Conservation (phyloP, 2,797 vertebrate species). For the Micropoecilia bifurca region DNA sequence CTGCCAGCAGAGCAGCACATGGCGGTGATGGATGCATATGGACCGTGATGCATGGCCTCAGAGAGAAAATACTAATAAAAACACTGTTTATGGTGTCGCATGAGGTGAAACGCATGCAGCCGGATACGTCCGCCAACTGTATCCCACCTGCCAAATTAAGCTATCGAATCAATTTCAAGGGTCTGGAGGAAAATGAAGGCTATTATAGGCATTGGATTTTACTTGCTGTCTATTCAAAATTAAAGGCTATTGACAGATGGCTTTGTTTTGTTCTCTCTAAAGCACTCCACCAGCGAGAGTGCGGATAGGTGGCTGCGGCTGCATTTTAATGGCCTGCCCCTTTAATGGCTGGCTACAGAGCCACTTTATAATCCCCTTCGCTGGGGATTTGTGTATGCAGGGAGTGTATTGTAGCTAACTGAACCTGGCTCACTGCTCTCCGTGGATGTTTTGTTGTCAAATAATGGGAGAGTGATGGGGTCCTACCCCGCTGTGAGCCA, state of each 20-base stretch:
- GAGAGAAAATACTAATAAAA: constrained; percentile 8
- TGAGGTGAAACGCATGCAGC: constrained; percentile 42
- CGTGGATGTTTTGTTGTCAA: constrained; percentile 77
- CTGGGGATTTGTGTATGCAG: constrained; percentile 71
- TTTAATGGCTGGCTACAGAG: constrained; percentile 61
- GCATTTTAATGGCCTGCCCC: constrained; percentile 66
- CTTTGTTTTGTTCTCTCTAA: constrained; percentile 69
- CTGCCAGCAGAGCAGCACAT: constrained; percentile 66
- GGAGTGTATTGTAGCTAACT: constrained; percentile 67
- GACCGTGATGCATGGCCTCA: constrained; percentile 38
- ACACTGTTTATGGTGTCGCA: constrained; percentile 53
- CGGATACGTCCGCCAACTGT: constrained; percentile 48
- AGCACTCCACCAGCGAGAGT: constrained; percentile 49
- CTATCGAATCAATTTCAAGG: constrained; percentile 74
- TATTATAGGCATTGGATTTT: constrained; percentile 62
- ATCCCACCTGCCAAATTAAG: constrained; percentile 66
- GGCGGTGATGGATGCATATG: constrained; percentile 59
- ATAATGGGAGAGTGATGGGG: constrained; percentile 79
- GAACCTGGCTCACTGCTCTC: constrained; percentile 66
- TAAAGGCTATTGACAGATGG: constrained; percentile 72
- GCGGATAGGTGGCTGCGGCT: constrained; percentile 56
- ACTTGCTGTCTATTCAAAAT: constrained; percentile 71
- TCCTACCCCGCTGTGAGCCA: constrained; percentile 68
- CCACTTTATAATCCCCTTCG: constrained; percentile 59
- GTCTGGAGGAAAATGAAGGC: constrained; percentile 66